Percentiles rank a stretch among this genome's conserved stretches.
Conservation (phyloP, 2,113 vertebrate species). For the Pampusana beccarii region DNA sequence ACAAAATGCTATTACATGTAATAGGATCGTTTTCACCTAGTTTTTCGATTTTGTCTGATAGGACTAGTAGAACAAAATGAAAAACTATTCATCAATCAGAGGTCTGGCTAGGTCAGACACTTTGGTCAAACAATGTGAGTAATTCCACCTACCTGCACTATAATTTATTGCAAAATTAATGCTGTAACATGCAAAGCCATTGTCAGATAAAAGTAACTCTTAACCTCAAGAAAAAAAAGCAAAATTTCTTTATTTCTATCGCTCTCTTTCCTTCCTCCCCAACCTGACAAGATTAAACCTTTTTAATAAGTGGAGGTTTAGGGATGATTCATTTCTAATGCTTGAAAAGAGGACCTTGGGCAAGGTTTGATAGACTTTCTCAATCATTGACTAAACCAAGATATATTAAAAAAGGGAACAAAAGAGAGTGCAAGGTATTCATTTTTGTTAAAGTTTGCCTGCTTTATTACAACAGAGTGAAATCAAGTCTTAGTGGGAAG, state of each 20-base stretch:
- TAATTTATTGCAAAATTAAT: constrained; percentile 68
- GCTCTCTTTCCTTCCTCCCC: not conserved
- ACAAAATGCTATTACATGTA: constrained; percentile 57
- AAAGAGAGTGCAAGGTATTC: not conserved
- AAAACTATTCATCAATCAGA: constrained; percentile 64
- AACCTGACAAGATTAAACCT: not conserved
- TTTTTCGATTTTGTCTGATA: constrained; percentile 36
- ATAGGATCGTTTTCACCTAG: constrained; percentile 38
- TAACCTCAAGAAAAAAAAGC: not conserved
- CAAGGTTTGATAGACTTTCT: not conserved
- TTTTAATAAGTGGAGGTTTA: not conserved
- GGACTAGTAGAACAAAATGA: constrained; percentile 45
- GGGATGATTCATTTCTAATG: constrained; percentile 10
- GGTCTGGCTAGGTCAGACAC: constrained; percentile 49
- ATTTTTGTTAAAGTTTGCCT: constrained; percentile 6
- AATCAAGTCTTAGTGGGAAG: not conserved
- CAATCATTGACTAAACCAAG: not conserved
- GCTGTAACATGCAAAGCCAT: constrained; percentile 18
- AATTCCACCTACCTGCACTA: constrained; percentile 37
- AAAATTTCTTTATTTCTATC: not conserved
- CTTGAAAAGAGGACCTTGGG: not conserved
- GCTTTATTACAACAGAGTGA: not conserved
- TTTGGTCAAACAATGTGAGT: constrained; percentile 56
- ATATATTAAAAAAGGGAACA: not conserved
- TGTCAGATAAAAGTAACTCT: constrained; percentile 47